These are phyloP conservation scores for Nysson spinosus DNA, from an alignment of 2,888 invertebrate species.

Conservation along the genomic window DNA sequence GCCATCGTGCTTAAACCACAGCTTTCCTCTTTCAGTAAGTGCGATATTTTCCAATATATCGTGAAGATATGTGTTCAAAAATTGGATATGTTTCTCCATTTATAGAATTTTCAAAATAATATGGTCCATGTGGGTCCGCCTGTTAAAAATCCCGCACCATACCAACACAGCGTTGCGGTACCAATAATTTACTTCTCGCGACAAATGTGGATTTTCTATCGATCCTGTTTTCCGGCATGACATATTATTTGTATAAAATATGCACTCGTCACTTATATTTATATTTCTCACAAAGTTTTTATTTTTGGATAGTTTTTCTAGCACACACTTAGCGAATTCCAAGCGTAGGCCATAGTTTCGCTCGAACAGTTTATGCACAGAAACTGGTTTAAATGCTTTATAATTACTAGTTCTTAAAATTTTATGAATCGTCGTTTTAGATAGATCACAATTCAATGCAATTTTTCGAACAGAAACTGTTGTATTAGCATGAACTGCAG, in stretches of 20 bases:
- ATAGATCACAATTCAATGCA: neutral
- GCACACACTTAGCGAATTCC: neutral
- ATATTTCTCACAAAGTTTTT: neutral
- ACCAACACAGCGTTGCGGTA: neutral
- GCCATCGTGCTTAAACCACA: conserved; percentile 8
- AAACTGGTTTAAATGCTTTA: neutral
- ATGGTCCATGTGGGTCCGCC: neutral
- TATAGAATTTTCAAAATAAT: neutral
- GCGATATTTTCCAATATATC: neutral
- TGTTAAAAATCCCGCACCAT: neutral
- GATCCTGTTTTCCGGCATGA: neutral
- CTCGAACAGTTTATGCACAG: neutral
- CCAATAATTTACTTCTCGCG: neutral
- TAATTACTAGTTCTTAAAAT: neutral
- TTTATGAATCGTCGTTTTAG: neutral
- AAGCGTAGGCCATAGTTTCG: neutral
- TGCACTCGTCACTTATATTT: neutral
- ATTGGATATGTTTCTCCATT: neutral
- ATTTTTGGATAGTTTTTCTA: neutral
- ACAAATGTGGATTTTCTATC: neutral
- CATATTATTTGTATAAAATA: neutral
- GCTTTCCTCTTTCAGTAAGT: neutral
- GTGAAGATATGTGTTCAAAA: neutral
- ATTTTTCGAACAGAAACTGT: neutral
- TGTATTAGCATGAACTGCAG: neutral